Percentiles rank a stretch among this genome's conserved stretches.
Conservation (phyloP, 2,888 invertebrate species). For the Idaea aversata region DNA sequence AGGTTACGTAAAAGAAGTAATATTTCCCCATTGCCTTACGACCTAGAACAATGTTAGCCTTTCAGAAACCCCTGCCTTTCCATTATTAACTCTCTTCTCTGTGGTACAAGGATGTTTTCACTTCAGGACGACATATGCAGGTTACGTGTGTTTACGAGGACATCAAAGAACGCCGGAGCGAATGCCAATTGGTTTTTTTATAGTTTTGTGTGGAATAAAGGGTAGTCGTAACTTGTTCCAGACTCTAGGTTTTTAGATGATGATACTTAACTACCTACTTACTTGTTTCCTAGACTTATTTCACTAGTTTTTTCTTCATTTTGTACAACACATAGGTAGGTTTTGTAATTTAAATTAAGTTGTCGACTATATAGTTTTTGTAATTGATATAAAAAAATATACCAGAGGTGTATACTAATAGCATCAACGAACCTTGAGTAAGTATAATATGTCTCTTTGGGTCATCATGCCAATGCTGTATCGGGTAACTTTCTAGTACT, state of each 20-base stretch:
- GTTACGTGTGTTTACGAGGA: slow-evolving; percentile 46
- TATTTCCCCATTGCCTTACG: slow-evolving; percentile 15
- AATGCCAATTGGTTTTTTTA: slow-evolving; percentile 70
- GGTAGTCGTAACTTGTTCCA: slow-evolving; percentile 38
- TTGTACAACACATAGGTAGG: background rate
- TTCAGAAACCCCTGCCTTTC: background rate
- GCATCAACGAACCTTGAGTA: too few relatives aligned
- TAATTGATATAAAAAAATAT: too few relatives aligned
- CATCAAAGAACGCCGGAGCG: slow-evolving; percentile 57
- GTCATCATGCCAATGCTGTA: too few relatives aligned
- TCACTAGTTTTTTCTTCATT: background rate
- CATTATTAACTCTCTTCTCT: background rate
- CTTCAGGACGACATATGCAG: slow-evolving; percentile 9
- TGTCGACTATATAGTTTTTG: too few relatives aligned
- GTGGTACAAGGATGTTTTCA: background rate
- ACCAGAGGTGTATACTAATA: too few relatives aligned
- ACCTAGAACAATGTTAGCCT: slow-evolving; percentile 13
- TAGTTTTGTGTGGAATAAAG: slow-evolving; percentile 46
- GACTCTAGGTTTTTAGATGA: slow-evolving; percentile 12
- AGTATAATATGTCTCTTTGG: too few relatives aligned
- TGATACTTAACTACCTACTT: background rate
- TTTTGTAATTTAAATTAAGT: too few relatives aligned
- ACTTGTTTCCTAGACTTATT: slow-evolving; percentile 6
- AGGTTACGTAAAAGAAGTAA: slow-evolving; percentile 4
- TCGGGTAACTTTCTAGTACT: too few relatives aligned